Evolutionary conservation across 2,113 vertebrate genomes (phyloP).

Genomic region (Cochlearius cochlearius): DNA sequence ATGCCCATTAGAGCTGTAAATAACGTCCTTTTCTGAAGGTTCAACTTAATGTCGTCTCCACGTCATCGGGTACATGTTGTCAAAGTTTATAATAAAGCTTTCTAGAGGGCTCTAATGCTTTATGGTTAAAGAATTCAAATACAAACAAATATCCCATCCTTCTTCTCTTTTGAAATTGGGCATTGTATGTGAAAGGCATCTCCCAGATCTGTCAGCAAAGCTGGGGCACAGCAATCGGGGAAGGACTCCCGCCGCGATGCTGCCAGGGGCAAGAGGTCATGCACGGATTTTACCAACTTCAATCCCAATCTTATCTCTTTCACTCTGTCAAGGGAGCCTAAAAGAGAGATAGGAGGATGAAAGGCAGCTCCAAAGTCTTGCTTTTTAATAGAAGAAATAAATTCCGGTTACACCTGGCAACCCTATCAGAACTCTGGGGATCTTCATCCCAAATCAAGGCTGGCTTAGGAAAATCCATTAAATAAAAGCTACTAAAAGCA

Average conservation of each 20-base stretch:
- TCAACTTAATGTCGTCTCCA: not conserved
- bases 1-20: not conserved
- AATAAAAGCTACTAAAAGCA: not conserved
- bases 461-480: not conserved
- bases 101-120: not conserved
- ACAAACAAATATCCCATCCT: not conserved
- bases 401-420: conserved; percentile 60
- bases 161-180: not conserved
- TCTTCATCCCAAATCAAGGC: not conserved
- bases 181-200: not conserved
- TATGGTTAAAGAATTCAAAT: not conserved
- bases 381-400: conserved; percentile 56
- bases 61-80: not conserved
- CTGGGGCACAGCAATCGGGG: not conserved
- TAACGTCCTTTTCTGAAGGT: not conserved
- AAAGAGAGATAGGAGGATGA: conserved; percentile 47
- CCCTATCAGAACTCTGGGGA: not conserved
- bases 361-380: conserved; percentile 7
- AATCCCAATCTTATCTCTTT: conserved; percentile 65
- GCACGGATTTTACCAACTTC: conserved; percentile 38
- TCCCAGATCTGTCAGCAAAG: not conserved
- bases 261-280: conserved; percentile 58
- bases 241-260: not conserved
- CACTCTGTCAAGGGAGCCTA: not conserved
- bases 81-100: not conserved